These are phyloP conservation scores for Eupithecia subfuscata DNA, from an alignment of 2,888 invertebrate species.

Conservation along the genomic window DNA sequence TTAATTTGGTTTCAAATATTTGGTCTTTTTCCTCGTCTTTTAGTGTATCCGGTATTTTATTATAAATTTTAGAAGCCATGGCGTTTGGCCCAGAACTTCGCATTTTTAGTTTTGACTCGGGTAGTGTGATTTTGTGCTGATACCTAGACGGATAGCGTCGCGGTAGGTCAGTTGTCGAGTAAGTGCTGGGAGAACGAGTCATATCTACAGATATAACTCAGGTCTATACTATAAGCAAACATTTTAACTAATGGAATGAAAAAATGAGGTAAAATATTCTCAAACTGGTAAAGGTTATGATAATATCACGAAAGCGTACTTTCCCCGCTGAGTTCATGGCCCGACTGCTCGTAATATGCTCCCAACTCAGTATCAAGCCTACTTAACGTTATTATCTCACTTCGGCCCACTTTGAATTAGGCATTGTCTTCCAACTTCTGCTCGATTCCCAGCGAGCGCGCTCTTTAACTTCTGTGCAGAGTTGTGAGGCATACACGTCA, in stretches of 20 bases:
- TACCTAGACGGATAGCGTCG: too few species aligned
- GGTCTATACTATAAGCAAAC: too few species aligned
- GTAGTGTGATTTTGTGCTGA: too few species aligned
- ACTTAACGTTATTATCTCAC: constrained; percentile 51
- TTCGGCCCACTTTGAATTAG: constrained; percentile 49
- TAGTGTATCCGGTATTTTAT: too few species aligned
- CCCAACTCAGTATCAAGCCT: constrained; percentile 46
- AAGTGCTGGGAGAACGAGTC: too few species aligned
- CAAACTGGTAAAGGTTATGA: neutral
- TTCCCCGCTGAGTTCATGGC: constrained; percentile 17
- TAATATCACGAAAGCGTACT: neutral
- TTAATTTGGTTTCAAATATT: too few species aligned
- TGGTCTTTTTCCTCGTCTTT: too few species aligned
- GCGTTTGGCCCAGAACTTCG: too few species aligned
- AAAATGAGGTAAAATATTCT: neutral
- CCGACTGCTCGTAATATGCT: constrained; percentile 32
- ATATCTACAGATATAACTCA: too few species aligned
- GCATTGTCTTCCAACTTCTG: constrained; percentile 43
- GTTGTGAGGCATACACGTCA: neutral
- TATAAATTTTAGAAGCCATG: too few species aligned
- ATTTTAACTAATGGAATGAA: neutral
- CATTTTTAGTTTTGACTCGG: too few species aligned
- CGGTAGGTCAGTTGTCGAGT: too few species aligned
- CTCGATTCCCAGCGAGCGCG: neutral
- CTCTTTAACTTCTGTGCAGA: neutral